phyloP scores from a whole-genome alignment of 2,888 invertebrate genomes.

The Drosophila koepferae region DNA sequence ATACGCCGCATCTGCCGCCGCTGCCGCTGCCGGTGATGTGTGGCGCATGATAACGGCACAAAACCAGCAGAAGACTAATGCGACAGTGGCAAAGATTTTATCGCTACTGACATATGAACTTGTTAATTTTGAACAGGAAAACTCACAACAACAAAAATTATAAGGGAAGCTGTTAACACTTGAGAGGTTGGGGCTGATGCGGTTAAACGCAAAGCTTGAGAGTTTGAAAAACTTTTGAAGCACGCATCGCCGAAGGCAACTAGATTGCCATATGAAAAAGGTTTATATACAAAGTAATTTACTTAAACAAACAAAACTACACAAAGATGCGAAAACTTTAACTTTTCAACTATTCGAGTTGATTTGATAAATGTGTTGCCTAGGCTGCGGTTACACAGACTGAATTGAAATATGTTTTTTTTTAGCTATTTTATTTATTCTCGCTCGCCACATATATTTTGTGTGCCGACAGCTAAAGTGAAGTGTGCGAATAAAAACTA shows the following conservation, averaged over 20 bases:
- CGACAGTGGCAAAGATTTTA: slow-evolving; percentile 37
- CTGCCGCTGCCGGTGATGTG: slow-evolving; percentile 47
- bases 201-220: not conserved
- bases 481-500: slow-evolving; percentile 35
- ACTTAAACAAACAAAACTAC: not conserved
- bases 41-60: slow-evolving; percentile 58
- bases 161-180: slow-evolving; percentile 3
- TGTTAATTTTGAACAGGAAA: slow-evolving; percentile 64
- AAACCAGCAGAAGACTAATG: slow-evolving; percentile 14
- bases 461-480: not conserved
- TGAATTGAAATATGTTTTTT: not conserved
- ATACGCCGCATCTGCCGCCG: slow-evolving; percentile 60
- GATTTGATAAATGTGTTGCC: not conserved
- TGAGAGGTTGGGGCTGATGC: not conserved
- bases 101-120: slow-evolving; percentile 69
- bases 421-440: not conserved
- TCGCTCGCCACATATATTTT: slow-evolving; percentile 14
- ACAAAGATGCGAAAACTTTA: not conserved
- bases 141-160: slow-evolving; percentile 8
- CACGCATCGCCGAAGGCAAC: not conserved
- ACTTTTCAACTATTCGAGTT: not conserved
- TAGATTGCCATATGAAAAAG: not conserved
- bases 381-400: not conserved
- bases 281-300: not conserved
- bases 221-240: not conserved